A percentile compares a stretch with the other conserved stretches of the same genome.
Evolutionary conservation across 2,888 invertebrate genomes (phyloP).

Genomic region (Ditula angustiorana): DNA sequence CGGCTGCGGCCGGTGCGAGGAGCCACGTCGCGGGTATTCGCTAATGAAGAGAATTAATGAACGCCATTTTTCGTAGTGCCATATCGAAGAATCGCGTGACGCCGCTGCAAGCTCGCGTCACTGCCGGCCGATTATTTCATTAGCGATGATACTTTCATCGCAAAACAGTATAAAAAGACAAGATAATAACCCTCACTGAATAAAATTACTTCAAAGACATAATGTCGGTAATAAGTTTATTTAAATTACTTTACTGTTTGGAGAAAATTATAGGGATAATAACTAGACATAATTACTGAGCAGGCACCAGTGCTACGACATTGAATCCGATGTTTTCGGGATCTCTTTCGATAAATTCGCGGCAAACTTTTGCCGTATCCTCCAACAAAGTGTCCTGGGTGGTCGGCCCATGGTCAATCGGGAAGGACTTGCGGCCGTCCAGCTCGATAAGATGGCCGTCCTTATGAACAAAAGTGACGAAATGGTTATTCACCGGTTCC

Average conservation of each 20-base stretch:
- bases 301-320: conserved; percentile 91
- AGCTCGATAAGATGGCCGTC: conserved; percentile 93
- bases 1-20: conserved; percentile 53
- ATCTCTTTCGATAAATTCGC: conserved; percentile 93
- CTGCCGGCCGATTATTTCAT: conserved; percentile 57
- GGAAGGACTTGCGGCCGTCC: conserved; percentile 87
- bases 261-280: conserved; percentile 5
- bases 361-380: conserved; percentile 93
- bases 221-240: conserved; percentile 29
- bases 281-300: conserved; percentile 53
- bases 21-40: conserved; percentile 59
- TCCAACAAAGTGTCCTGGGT: conserved; percentile 89
- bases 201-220: conserved; percentile 33
- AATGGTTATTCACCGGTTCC: conserved; percentile 92
- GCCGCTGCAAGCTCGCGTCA: conserved; percentile 52
- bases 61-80: conserved; percentile 65
- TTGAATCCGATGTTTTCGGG: conserved; percentile 95
- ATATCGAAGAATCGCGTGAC: conserved; percentile 68
- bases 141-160: conserved; percentile 42
- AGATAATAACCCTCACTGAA: conserved; percentile 14
- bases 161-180: conserved; percentile 29
- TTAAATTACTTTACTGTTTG: conserved; percentile 20
- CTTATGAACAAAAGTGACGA: conserved; percentile 93
- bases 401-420: conserved; percentile 93
- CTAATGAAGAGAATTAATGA: conserved; percentile 74